phyloP scores from a whole-genome alignment of 1,140 invertebrate species.

The Drosophila murphyi region DNA sequence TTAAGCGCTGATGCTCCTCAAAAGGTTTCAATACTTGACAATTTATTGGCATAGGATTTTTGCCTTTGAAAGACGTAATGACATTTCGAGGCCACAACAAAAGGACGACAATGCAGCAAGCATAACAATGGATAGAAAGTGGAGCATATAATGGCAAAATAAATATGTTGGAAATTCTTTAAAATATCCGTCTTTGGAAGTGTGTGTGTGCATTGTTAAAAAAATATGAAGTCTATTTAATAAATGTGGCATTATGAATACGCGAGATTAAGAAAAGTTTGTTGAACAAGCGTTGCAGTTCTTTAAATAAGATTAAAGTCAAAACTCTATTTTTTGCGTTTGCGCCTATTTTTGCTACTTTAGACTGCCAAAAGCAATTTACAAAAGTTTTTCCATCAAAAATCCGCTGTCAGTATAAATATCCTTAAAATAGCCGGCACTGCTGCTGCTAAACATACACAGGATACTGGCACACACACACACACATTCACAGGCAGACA shows the following conservation, averaged over 20 bases:
- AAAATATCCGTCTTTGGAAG: slow-evolving; percentile 43
- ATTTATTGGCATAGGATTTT: slow-evolving; percentile 27
- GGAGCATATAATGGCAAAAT: slow-evolving; percentile 32
- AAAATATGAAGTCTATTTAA: slow-evolving; percentile 74
- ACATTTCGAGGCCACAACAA: slow-evolving; percentile 43
- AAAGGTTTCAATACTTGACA: slow-evolving; percentile 2
- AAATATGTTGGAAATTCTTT: slow-evolving; percentile 63
- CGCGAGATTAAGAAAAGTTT: slow-evolving; percentile 24
- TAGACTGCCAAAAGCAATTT: slow-evolving; percentile 77
- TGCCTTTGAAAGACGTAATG: slow-evolving; percentile 14
- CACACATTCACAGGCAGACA: slow-evolving; percentile 2
- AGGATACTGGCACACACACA: slow-evolving; percentile 23
- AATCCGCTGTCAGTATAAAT: slow-evolving; percentile 84
- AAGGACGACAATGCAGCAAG: slow-evolving; percentile 43
- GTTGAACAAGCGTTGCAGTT: slow-evolving; percentile 22
- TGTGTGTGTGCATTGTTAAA: slow-evolving; percentile 64
- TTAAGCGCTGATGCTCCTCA: slow-evolving; percentile 2
- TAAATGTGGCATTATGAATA: slow-evolving; percentile 50
- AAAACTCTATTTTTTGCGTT: slow-evolving; percentile 33
- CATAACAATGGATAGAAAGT: slow-evolving; percentile 50
- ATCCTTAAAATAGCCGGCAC: slow-evolving; percentile 82
- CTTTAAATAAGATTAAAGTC: slow-evolving; percentile 61
- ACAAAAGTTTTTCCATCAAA: slow-evolving; percentile 84
- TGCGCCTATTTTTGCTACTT: slow-evolving; percentile 27
- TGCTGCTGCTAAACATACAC: slow-evolving; percentile 52